A percentile compares a stretch with the other conserved stretches of the same genome.
These are phyloP conservation scores for Babyrousa celebensis DNA, from an alignment of 2,797 vertebrate genomes.

Conservation along the genomic window DNA sequence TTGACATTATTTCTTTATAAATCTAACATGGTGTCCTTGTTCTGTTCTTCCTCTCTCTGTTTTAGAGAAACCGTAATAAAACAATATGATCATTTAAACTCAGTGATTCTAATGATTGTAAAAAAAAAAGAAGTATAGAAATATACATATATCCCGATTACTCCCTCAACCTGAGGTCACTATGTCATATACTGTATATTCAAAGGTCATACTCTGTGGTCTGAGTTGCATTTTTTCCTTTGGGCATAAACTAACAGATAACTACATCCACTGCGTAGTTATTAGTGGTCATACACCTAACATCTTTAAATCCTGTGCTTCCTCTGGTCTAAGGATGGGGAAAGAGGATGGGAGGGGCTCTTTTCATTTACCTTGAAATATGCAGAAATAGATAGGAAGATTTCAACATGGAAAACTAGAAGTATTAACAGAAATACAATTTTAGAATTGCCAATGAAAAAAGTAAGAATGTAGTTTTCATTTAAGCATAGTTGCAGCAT, in stretches of 20 bases:
- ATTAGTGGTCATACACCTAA: background rate
- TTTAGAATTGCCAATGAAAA: slow-evolving; percentile 16
- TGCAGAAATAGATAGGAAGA: background rate
- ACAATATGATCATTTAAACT: slow-evolving; percentile 64
- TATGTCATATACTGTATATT: background rate
- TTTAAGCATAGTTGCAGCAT: background rate
- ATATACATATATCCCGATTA: background rate
- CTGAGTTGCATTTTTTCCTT: background rate
- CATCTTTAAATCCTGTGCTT: background rate
- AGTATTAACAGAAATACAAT: background rate
- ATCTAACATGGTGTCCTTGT: slow-evolving; percentile 89
- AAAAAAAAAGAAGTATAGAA: slow-evolving; percentile 44
- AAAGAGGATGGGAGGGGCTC: background rate
- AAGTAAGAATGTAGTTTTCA: background rate
- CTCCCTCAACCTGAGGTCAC: background rate
- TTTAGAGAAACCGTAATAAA: slow-evolving; percentile 78
- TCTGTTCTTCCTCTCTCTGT: slow-evolving; percentile 84
- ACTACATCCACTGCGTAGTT: background rate
- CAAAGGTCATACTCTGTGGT: background rate
- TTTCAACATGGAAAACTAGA: slow-evolving; percentile 13
- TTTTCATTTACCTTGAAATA: background rate
- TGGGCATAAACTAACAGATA: background rate
- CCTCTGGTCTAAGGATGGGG: background rate
- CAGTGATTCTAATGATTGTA: slow-evolving; percentile 48
- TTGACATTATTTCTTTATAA: slow-evolving; percentile 91